These are phyloP conservation scores for Unio delphinus DNA, from an alignment of 2,888 invertebrate species.

Conservation along the genomic window DNA sequence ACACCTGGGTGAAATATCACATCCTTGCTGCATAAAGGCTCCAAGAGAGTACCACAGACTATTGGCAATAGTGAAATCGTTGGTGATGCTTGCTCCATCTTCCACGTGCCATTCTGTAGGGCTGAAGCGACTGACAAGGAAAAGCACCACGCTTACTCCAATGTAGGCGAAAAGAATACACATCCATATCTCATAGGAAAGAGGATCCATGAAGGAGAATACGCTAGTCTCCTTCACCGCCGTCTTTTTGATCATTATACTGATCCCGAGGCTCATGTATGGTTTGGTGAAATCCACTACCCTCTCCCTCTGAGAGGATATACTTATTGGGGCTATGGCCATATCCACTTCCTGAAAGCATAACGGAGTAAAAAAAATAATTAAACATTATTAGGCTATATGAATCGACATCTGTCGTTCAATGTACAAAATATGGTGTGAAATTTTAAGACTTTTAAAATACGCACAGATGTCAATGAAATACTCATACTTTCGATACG, in stretches of 20 bases:
- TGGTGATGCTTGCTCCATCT: slow-evolving; percentile 56
- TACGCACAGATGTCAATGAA: no score
- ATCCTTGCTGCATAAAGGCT: slow-evolving; percentile 99
- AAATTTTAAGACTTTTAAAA: no score
- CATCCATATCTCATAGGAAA: slow-evolving; percentile 98
- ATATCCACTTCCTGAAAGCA: slow-evolving; percentile 85
- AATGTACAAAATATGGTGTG: no score
- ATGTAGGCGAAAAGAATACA: slow-evolving; percentile 89
- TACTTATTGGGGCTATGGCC: slow-evolving; percentile 94
- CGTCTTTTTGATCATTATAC: slow-evolving; percentile 94
- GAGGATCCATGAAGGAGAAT: slow-evolving; percentile 97
- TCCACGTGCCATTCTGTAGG: slow-evolving; percentile 90
- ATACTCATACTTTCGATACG: no score
- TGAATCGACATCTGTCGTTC: no score
- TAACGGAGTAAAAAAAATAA: background rate
- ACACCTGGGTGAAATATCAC: slow-evolving; percentile 95
- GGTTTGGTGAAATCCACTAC: slow-evolving; percentile 98
- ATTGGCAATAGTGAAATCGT: slow-evolving; percentile 90
- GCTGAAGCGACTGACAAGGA: slow-evolving; percentile 96
- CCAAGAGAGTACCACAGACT: slow-evolving; percentile 98
- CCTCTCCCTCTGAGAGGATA: slow-evolving; percentile 91
- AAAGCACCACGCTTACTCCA: slow-evolving; percentile 97
- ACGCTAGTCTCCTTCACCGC: slow-evolving; percentile 93
- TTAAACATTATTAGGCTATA: background rate
- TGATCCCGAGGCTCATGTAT: slow-evolving; percentile 95